Conservation (phyloP, 2,113 vertebrate species). For the Dendrocopos noguchii region DNA sequence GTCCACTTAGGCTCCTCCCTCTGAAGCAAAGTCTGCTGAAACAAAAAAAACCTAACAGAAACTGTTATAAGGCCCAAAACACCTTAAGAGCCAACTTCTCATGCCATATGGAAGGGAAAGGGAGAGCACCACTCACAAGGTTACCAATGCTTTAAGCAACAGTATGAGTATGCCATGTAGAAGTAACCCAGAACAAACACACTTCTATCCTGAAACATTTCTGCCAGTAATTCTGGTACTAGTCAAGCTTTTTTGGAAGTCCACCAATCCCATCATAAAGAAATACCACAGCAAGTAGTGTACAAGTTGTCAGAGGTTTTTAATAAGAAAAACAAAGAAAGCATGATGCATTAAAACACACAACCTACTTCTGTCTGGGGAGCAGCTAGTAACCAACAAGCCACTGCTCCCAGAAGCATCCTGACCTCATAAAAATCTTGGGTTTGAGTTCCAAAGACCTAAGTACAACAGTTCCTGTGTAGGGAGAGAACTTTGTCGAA, state of each 20-base stretch:
- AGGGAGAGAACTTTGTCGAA: neutral
- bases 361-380: neutral
- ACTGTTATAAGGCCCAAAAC: neutral
- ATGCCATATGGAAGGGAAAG: neutral
- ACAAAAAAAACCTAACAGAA: neutral
- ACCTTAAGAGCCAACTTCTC: neutral
- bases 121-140: neutral
- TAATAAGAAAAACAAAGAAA: neutral
- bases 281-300: neutral
- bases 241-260: neutral
- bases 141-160: neutral
- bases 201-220: neutral
- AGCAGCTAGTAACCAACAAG: slow-evolving; percentile 19
- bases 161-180: neutral
- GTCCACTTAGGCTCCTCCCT: neutral
- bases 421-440: slow-evolving; percentile 6
- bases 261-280: neutral
- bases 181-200: neutral
- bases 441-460: neutral
- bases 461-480: neutral
- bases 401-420: neutral
- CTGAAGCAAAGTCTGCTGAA: neutral
- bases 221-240: neutral
- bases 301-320: no score
- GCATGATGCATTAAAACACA: neutral